Evolutionary conservation across 2,888 invertebrate genomes (phyloP).

Genomic region (Drosophila neonasuta): DNA sequence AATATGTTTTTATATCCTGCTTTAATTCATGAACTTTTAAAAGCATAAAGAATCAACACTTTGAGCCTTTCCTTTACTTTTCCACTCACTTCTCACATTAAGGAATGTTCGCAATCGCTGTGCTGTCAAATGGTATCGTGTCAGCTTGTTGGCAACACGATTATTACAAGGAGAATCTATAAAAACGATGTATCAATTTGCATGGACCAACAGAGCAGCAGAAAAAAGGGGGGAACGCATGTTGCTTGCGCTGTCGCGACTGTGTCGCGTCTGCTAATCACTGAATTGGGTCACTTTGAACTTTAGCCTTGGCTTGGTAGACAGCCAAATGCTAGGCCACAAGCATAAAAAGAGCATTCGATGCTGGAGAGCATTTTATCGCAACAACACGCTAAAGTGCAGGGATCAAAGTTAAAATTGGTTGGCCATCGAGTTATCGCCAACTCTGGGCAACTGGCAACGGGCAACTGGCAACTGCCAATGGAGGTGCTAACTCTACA

Average conservation of each 20-base stretch:
- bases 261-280: conserved; percentile 48
- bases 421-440: conserved; percentile 65
- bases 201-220: conserved; percentile 58
- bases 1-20: no score
- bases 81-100: background rate
- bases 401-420: conserved; percentile 74
- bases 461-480: conserved; percentile 35
- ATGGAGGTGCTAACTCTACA: conserved; percentile 75
- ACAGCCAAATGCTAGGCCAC: conserved; percentile 32
- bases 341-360: conserved; percentile 18
- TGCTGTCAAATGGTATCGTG: background rate
- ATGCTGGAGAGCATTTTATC: conserved; percentile 64
- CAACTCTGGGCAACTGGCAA: conserved; percentile 12
- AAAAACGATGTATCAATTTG: conserved; percentile 62
- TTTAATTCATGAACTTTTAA: background rate
- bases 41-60: background rate
- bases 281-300: conserved; percentile 76
- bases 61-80: background rate
- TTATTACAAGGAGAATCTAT: conserved; percentile 1
- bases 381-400: conserved; percentile 74
- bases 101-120: background rate
- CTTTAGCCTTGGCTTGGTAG: conserved; percentile 67
- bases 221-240: conserved; percentile 25
- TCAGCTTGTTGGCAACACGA: background rate
- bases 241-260: conserved; percentile 22